Conservation (phyloP, 2,888 invertebrate species). For the Lobophora halterata region DNA sequence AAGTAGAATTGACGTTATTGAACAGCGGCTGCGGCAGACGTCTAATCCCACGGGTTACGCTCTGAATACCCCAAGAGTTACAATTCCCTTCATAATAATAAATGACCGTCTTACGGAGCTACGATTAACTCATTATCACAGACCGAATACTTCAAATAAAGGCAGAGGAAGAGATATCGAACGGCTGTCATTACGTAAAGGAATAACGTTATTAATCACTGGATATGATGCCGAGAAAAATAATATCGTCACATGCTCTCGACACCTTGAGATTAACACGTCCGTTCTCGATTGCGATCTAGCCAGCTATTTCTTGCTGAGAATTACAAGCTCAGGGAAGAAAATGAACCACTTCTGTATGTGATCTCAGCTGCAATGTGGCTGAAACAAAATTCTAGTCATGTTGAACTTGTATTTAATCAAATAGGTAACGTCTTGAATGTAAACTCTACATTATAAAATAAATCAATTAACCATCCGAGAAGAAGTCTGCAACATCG, state of each 20-base stretch:
- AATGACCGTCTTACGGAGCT: constrained; percentile 38
- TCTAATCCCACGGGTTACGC: constrained; percentile 30
- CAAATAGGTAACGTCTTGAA: constrained; percentile 3
- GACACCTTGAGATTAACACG: constrained; percentile 76
- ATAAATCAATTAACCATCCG: constrained; percentile 24
- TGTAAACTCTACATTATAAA: constrained; percentile 17
- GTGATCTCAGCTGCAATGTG: constrained; percentile 5
- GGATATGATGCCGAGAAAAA: constrained; percentile 70
- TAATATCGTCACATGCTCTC: constrained; percentile 75
- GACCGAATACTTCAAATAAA: constrained; percentile 47
- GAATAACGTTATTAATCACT: constrained; percentile 76
- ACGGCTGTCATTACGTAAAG: constrained; percentile 60
- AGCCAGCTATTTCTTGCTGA: constrained; percentile 31
- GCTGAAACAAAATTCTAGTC: constrained; percentile 4
- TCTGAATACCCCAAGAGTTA: constrained; percentile 31
- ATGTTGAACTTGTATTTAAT: constrained; percentile 4
- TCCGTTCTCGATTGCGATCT: constrained; percentile 51
- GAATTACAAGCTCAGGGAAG: constrained; percentile 12
- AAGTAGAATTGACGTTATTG: constrained; percentile 29
- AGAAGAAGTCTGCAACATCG: constrained; percentile 17
- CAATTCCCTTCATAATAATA: constrained; percentile 37
- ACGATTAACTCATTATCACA: constrained; percentile 52
- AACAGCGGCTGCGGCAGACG: constrained; percentile 29
- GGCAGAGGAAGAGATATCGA: constrained; percentile 47
- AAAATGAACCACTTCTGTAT: constrained; percentile 8